Conservation (phyloP, 2,888 invertebrate species). For the Scaptomyza caliginosa region DNA sequence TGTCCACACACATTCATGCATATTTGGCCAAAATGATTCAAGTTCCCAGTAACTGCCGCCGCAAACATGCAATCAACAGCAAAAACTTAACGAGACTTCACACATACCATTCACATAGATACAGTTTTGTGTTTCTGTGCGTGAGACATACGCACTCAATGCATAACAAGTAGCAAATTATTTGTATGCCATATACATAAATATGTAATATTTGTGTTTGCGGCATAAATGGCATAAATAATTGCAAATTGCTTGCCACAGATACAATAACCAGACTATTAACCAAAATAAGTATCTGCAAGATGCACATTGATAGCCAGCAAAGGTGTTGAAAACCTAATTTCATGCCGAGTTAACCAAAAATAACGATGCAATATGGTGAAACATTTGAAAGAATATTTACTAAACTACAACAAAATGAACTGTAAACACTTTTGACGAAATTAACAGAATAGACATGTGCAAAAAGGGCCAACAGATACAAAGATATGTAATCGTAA, state of each 20-base stretch:
- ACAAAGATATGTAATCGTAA: constrained; percentile 7
- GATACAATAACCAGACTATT: constrained; percentile 13
- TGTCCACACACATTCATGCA: constrained; percentile 23
- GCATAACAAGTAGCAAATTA: constrained; percentile 56
- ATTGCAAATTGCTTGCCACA: constrained; percentile 53
- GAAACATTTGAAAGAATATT: no score
- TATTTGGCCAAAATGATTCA: constrained; percentile 64
- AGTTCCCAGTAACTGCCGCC: constrained; percentile 26
- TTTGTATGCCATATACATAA: constrained; percentile 20
- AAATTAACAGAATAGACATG: constrained; percentile 13
- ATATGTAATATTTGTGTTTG: constrained; percentile 22
- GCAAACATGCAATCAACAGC: constrained; percentile 48
- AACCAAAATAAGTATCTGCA: constrained; percentile 3
- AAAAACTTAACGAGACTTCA: constrained; percentile 33
- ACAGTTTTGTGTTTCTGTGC: neutral
- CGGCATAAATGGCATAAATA: constrained; percentile 45
- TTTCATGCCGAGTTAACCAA: neutral
- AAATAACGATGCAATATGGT: neutral
- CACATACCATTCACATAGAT: constrained; percentile 8
- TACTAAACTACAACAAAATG: no score
- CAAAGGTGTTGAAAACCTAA: neutral
- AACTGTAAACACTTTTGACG: no score
- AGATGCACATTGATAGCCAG: constrained; percentile 14
- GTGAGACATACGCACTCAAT: constrained; percentile 34
- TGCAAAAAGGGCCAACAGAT: constrained; percentile 5